phyloP scores from a whole-genome alignment of 2,888 invertebrate genomes.

The Ophioninae sp. region DNA sequence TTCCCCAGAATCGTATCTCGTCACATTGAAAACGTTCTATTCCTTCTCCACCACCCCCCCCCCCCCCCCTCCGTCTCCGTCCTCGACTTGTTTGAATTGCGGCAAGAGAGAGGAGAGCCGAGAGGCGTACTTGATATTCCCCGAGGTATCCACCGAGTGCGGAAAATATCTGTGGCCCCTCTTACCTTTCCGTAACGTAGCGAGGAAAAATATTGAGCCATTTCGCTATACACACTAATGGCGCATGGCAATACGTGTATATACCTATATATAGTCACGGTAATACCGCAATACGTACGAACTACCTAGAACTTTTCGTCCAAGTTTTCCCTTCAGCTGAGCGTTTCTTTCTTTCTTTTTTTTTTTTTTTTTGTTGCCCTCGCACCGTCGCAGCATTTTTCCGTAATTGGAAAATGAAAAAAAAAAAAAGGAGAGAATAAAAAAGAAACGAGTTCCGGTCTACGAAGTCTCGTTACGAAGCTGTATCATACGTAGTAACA shows the following conservation, averaged over 20 bases:
- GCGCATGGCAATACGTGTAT: constrained; percentile 1
- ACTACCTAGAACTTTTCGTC: constrained; percentile 24
- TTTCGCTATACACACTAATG: constrained; percentile 22
- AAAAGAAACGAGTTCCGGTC: neutral
- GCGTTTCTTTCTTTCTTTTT: too few species aligned
- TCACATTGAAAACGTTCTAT: constrained; percentile 37
- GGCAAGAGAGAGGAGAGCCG: constrained; percentile 3
- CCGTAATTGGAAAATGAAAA: constrained; percentile 61
- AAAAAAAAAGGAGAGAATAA: constrained; percentile 42
- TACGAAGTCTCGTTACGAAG: neutral
- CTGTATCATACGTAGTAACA: neutral
- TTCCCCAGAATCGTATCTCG: constrained; percentile 12
- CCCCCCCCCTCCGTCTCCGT: too few species aligned
- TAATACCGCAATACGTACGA: neutral
- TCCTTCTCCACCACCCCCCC: too few species aligned
- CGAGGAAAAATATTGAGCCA: constrained; percentile 44
- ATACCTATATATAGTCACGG: neutral
- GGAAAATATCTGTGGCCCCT: constrained; percentile 23
- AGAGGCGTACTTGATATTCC: constrained; percentile 29
- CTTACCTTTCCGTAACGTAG: constrained; percentile 33
- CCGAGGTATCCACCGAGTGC: constrained; percentile 11
- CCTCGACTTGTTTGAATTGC: constrained; percentile 37
- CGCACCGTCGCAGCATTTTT: constrained; percentile 40
- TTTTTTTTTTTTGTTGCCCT: neutral
- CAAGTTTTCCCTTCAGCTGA: constrained; percentile 22